phyloP scores from a whole-genome alignment of 2,888 invertebrate species.

The Andricus quercusramuli region DNA sequence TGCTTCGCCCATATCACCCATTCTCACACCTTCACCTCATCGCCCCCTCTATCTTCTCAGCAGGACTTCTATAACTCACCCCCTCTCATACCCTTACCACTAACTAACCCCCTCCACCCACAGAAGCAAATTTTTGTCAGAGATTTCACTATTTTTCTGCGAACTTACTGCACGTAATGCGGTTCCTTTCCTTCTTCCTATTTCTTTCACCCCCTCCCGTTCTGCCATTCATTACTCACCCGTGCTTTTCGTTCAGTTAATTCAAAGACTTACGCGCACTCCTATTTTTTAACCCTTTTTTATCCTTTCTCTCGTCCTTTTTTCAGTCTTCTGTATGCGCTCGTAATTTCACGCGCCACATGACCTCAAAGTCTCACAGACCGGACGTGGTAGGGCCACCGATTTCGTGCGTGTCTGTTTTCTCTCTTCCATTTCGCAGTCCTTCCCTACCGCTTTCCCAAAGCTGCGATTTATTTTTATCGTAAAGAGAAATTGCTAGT shows the following conservation, averaged over 20 bases:
- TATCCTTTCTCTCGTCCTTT: constrained; percentile 35
- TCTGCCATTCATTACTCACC: constrained; percentile 50
- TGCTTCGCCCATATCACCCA: no score
- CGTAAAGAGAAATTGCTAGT: constrained; percentile 56
- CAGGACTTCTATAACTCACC: no score
- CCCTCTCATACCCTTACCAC: no score
- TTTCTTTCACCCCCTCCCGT: constrained; percentile 45
- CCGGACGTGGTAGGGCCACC: constrained; percentile 54
- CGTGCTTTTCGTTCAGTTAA: constrained; percentile 56
- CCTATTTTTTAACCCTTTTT: constrained; percentile 19
- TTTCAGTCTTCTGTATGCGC: constrained; percentile 44
- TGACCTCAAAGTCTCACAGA: constrained; percentile 63
- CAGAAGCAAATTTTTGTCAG: no score
- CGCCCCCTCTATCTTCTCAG: no score
- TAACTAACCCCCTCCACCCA: no score
- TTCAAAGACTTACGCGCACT: constrained; percentile 59
- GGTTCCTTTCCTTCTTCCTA: no score
- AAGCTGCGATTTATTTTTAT: constrained; percentile 56
- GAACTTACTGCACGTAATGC: no score
- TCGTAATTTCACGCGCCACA: constrained; percentile 70
- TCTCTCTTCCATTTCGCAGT: constrained; percentile 21
- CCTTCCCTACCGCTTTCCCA: constrained; percentile 33
- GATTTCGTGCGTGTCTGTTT: constrained; percentile 51
- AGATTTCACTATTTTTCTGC: no score
- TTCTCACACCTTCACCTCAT: no score